Conservation (phyloP, 2,113 vertebrate species). For the Isurus oxyrinchus region DNA sequence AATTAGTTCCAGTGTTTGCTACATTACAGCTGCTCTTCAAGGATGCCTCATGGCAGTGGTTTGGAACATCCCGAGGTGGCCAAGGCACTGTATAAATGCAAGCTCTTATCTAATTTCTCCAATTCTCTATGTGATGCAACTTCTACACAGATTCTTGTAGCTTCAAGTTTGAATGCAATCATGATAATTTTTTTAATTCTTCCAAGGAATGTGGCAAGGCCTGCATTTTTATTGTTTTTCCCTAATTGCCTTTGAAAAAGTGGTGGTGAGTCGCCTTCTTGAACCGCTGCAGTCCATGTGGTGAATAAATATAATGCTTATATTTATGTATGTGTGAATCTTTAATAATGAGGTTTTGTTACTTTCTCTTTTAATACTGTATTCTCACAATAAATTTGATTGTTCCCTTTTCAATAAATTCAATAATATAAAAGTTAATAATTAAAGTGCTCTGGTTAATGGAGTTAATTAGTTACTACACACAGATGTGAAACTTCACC, state of each 20-base stretch:
- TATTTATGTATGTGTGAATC: not conserved
- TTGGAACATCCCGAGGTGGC: not conserved
- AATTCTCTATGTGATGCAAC: not conserved
- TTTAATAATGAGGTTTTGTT: not conserved
- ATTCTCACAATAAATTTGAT: not conserved
- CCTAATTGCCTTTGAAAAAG: too few relatives aligned
- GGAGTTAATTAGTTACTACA: not conserved
- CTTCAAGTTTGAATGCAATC: not conserved
- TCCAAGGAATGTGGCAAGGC: too few relatives aligned
- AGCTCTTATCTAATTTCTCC: too few relatives aligned
- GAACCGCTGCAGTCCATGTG: too few relatives aligned
- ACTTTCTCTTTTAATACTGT: not conserved
- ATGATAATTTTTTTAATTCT: not conserved
- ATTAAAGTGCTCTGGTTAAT: not conserved
- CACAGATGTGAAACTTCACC: not conserved
- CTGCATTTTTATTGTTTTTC: too few relatives aligned
- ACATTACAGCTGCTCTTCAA: not conserved
- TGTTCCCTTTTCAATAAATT: not conserved
- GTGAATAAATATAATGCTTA: not conserved
- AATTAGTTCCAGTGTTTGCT: not conserved
- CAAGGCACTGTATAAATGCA: not conserved
- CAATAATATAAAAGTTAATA: too few relatives aligned
- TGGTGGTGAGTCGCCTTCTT: too few relatives aligned
- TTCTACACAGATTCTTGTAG: not conserved
- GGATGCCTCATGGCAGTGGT: not conserved